Base-by-base conservation (phyloP, 2,888 invertebrate species). In the Euzetes globulus region DNA sequence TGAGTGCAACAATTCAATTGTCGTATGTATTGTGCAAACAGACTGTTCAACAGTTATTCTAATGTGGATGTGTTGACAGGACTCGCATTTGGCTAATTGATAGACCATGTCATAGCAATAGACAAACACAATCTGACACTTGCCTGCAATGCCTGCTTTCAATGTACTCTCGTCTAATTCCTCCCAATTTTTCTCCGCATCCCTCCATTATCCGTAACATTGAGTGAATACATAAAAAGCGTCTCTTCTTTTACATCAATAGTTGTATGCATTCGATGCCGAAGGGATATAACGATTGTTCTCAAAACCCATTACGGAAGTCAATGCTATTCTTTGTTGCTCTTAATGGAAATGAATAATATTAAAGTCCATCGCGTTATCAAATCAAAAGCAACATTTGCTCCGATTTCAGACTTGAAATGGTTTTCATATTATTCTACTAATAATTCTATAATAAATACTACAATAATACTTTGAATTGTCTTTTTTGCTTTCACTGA, bases 41-140 rank as follows among this genome's bases (percentile, higher is more conserved):
- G 22, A 70, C 47, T 70, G 70, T 70, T 70, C 37, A 70, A 70
- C 70, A 70, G 70, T 70, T 70, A 70, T 47, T 22, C 25, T 70
- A 70, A 70, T 70, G 70, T 9, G 5, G 17, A 15, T 19, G 29
- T 41, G 58, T 65, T 65, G 65, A 17, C 65, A 37, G 29, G 27
- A 9, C 37, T 25, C 15, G 47, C 70, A 70, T 70, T 70, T 70
- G 73, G 63, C 73, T 73, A 73, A 73, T 73, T 73, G 73, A 73
- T 73, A 73, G 73, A 63, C 27, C 47, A 37, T 73, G 73, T 73
- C 73, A 60, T 55, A 63, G 73, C 73, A 73, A 73, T 73, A 63
- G 41, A 60, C 73, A 73, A 73, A 73, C 73, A 73, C n/a, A 29
- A 45, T 47, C 22, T 60, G 73, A 72, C 72, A 72, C 72, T 72